A percentile compares a stretch with the other conserved stretches of the same genome.
phyloP scores from a whole-genome alignment of 2,113 vertebrate species.

The Litocranius walleri region DNA sequence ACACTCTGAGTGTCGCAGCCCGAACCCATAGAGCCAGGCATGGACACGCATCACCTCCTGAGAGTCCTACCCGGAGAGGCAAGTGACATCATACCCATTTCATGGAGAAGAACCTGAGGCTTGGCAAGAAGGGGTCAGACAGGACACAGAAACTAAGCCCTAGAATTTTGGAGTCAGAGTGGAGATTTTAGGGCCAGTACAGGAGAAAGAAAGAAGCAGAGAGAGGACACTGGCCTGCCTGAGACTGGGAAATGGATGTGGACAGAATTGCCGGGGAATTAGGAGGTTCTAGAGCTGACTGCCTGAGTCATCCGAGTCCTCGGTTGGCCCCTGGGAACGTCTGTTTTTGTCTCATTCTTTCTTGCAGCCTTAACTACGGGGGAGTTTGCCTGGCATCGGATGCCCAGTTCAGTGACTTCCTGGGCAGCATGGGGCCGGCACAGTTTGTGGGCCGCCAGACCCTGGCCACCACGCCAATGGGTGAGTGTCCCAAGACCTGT shows the following conservation, averaged over 20 bases:
- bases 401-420: constrained; percentile 96
- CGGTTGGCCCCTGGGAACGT: not conserved
- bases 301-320: not conserved
- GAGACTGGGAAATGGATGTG: not conserved
- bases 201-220: not conserved
- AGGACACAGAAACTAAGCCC: not conserved
- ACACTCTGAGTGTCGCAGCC: not conserved
- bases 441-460: constrained; percentile 98
- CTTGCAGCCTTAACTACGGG: constrained; percentile 94
- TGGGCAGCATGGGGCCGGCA: constrained; percentile 97
- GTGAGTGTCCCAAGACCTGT: constrained; percentile 80
- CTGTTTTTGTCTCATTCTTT: not conserved
- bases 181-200: not conserved
- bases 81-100: not conserved
- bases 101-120: not conserved
- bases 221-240: not conserved
- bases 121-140: not conserved
- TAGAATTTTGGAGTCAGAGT: not conserved
- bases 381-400: constrained; percentile 96
- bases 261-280: fast-evolving
- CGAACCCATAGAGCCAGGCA: not conserved
- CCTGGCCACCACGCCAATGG: constrained; percentile 97
- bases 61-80: not conserved
- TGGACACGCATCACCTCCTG: not conserved
- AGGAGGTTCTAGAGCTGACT: not conserved